phyloP scores from a whole-genome alignment of 2,113 vertebrate species.

The Mesembrinibis cayennensis region DNA sequence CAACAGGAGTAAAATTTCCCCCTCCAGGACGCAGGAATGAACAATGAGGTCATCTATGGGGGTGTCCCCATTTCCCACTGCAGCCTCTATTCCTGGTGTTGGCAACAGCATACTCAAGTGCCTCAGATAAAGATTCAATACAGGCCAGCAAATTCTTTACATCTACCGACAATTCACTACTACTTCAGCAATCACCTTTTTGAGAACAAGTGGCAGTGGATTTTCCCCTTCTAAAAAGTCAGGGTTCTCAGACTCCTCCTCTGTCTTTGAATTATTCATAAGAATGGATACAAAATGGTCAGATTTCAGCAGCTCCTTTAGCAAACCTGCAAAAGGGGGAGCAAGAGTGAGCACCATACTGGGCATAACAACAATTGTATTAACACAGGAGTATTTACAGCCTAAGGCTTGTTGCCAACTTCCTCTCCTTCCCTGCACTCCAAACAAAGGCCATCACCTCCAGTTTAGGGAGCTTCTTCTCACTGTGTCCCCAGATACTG shows the following conservation, averaged over 20 bases:
- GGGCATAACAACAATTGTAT: neutral
- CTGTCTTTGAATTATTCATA: constrained; percentile 78
- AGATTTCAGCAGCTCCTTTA: constrained; percentile 86
- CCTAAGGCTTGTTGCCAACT: neutral
- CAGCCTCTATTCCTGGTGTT: neutral
- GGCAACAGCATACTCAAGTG: neutral
- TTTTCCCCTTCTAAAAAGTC: constrained; percentile 60
- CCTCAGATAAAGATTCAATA: neutral
- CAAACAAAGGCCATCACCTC: neutral
- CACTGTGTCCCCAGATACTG: neutral
- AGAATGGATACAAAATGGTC: constrained; percentile 83
- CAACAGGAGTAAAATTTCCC: neutral
- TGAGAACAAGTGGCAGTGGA: constrained; percentile 87
- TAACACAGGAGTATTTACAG: neutral
- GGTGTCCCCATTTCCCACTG: neutral
- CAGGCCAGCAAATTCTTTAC: neutral
- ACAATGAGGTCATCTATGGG: neutral
- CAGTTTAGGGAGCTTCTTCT: neutral
- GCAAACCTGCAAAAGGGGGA: constrained; percentile 74
- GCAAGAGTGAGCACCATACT: neutral
- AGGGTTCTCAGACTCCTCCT: constrained; percentile 44
- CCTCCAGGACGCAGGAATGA: neutral
- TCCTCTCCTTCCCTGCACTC: neutral
- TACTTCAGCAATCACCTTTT: constrained; percentile 81
- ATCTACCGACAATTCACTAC: neutral